Base-by-base conservation (phyloP, 2,797 vertebrate species). In the Pipistrellus kuhlii region DNA sequence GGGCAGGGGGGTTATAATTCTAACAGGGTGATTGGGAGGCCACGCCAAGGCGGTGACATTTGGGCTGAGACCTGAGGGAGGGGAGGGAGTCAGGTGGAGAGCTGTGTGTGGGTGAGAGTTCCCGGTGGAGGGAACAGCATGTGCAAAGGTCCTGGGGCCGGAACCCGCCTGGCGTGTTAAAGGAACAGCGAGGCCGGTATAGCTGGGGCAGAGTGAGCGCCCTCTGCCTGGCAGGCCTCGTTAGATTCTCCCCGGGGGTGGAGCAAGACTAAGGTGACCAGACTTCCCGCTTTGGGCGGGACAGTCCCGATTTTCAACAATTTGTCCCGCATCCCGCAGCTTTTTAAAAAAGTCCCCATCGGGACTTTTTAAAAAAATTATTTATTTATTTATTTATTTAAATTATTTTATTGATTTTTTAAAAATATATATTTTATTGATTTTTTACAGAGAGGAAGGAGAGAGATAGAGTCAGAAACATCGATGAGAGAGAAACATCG, bases 21-120 rank as follows among this genome's bases (percentile, higher is more conserved):
- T n/a, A 12, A 64, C 0, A 0, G 2, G 2, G 55, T 53, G 12
- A 5, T 15, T 11, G 30, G 53, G 51, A 8, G 6, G 1, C 25
- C 51, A 20, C 4, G 3, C 41, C 14, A 12, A 8, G 46, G 48
- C 62, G 20, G 69, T n/a, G 8, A 3, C 14, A 32, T 17, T 38
- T 12, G 62, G 48, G 59, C 38, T 69, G 48, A 71, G 17, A 35
- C 44, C 30, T 48, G n/a, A 21, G 35, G 55, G 69, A 25, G 35
- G 46, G 38, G 57, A 57, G 46, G 12, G 5, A 25, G 38, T 18
- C 48, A 46, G 59, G 72, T 17, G 30, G 53, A 44, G 27, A 46
- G 14, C 32, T 8, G 11, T 18, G 25, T 7, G 14, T 18, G 30
- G 48, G 44, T 23, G 48, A 51, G 44, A 1, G 18, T 13, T n/a